Base-by-base conservation (phyloP, 2,888 invertebrate genomes). In the Apotomis betuletana region DNA sequence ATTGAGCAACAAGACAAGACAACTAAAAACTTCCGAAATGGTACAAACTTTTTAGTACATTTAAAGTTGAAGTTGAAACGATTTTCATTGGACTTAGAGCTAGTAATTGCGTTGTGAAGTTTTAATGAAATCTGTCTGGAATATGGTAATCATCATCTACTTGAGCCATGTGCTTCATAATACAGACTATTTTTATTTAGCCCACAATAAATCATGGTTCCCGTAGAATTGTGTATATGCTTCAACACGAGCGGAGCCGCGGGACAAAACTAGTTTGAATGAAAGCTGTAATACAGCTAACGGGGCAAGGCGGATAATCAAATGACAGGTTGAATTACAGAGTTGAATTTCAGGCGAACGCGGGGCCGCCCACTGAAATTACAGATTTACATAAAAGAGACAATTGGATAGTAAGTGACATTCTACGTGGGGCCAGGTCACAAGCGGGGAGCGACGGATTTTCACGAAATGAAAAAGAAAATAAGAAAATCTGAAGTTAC, bases 321-420 rank as follows among this genome's bases (percentile, higher is more conserved):
- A 57, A 59, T 54, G 64, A 54, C 36, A 54, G 36, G 12, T n/a
- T 44, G 27, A 65, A 58, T 67, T 58, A 67, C 67, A n/a, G n/a
- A 67, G 65, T 57, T 65, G 12, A 44, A 65, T 3, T n/a, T 12
- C 67, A 15, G 49, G 46, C 67, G 60, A 41, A 41, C 27, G 41
- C 41, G 41, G 41, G 41, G 15, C 60, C 51, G 52, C 54, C 12
- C 44, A n/a, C 54, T 44, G 55, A 36, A 63, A 72, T 72, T 68
- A 68, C 63, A 54, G 63, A 72, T 67, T 72, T 67, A 67, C 62
- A 58, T 71, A 58, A 71, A 72, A 52, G 67, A 59, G 12, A 58
- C 67, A 62, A 71, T 71, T 62, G 67, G 67, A 71, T 67, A 62
- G 72, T 67, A 58, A 63, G 62, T 15, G 62, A 72, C 58, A 61